Base-by-base conservation (phyloP, 2,797 vertebrate species). In the Gymnothorax javanicus region DNA sequence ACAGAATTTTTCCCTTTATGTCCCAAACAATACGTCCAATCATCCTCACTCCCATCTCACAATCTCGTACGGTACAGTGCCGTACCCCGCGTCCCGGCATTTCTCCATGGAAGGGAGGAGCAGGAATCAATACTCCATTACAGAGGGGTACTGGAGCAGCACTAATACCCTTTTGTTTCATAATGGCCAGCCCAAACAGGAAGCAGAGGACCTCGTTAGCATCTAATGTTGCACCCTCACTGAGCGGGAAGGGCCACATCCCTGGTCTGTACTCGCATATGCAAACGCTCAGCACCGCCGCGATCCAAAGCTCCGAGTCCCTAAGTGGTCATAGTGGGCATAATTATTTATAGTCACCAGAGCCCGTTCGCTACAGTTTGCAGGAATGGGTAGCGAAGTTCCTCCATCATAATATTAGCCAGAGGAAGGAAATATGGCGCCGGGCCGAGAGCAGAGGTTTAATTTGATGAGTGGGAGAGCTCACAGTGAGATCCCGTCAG, bases 71-170 rank as follows among this genome's bases (percentile, higher is more conserved):
- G 7, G n/a, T 75, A 75, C 1, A 2, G 58, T 20, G 85, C 52
- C 71, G 23, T 43, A 23, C 73, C 57, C 82, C 81, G 25, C 60
- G 79, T 85, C 75, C 8, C 58, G 83, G 64, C 56, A 52, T 82
- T 81, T 73, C 8, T 23, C 86, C 5, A 56, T 43, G 62, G 88
- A 56, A 57, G 15, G 20, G 25, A 60, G 69, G 20, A n/a, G 50
- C 20, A 17, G 23, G 71, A 60, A 81, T 87, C 73, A 86, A 89
- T 89, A 67, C 1, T 3, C 60, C 73, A 86, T n/a, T 88, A 86
- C 20, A 56, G 77, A 58, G 57, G 83, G n/a, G 62, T 79, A 64
- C 12, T 7, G 73, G 6, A 52, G 33, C 33, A 52, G 73, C 73
- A 0, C 2, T 7, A 52, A 50, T 13, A 6, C 75, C 7, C 73